Base-by-base conservation (phyloP, 2,113 vertebrate species). In the Sakesphorus luctuosus region DNA sequence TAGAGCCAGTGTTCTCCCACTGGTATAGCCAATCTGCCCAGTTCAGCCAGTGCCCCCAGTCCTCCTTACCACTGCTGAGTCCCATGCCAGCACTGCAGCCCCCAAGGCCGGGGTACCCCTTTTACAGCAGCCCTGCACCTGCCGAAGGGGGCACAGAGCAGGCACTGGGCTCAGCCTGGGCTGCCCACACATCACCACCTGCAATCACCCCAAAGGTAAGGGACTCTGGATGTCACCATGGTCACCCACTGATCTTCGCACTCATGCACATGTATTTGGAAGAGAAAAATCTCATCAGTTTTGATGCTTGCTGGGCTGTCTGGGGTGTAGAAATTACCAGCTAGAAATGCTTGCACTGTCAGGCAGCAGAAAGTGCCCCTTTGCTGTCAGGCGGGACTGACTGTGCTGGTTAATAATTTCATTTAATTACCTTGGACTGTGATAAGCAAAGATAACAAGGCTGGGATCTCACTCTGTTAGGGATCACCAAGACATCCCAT, bases 321-420 rank as follows among this genome's bases (percentile, higher is more conserved):
- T 20, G 40, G 18, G 16, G 3, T 15, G 20, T 18, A 26, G 28
- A 80, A 82, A 36, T 68, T 63, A 55, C 26, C 0, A 2, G 26
- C 2, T 74, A 55, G 68, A 92, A 92, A 89, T 58, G 21, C 49
- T 56, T 33, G 38, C 55, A 77, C 61, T 1, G 29, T 40, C 77
- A 76, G 62, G 53, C 25, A 68, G 77, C 62, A 66, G 58, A 46
- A 40, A 68, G 47, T 9, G 31, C 72, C 68, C 44, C 50, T 65
- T 76, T 65, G 59, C 61, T 61, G 63, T 63, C 68, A 63, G 83
- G 53, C 53, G 65, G 83, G 55, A 25, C 38, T 69, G 68, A 26
- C 15, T 75, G 50, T 73, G 67, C 75, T 93, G 72, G 91, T 96
- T 96, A 95, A 94, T 93, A 0, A 84, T 95, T 96, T 62, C 29